Conservation (phyloP, 2,113 vertebrate species). For the Pteruthius melanotis region DNA sequence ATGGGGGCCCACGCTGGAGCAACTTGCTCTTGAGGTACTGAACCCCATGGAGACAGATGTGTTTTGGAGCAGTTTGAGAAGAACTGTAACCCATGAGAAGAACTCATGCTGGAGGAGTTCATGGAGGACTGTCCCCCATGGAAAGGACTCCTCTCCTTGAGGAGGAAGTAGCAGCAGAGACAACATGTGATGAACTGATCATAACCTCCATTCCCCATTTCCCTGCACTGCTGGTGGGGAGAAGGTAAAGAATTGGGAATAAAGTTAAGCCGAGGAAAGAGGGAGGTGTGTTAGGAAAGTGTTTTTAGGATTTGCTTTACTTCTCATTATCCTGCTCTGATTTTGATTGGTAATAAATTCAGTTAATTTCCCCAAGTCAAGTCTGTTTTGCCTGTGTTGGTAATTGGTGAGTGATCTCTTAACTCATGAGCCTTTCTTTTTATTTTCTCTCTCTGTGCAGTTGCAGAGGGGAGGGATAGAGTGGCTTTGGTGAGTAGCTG, state of each 20-base stretch:
- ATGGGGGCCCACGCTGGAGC: not conserved
- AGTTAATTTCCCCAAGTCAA: fast-evolving
- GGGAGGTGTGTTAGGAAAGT: not conserved
- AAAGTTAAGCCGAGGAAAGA: not conserved
- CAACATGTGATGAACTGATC: not conserved
- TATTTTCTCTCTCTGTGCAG: not conserved
- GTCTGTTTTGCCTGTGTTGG: not conserved
- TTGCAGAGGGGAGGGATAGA: not conserved
- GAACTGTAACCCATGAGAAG: not conserved
- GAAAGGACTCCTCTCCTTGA: not conserved
- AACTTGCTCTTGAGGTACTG: not conserved
- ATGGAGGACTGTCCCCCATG: not conserved
- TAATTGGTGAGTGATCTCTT: not conserved
- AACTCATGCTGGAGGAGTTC: not conserved
- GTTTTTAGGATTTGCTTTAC: not conserved
- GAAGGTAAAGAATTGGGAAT: not conserved
- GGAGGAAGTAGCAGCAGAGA: not conserved
- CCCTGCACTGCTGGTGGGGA: not conserved
- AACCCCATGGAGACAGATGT: not conserved
- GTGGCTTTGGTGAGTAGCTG: not conserved
- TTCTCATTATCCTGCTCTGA: not conserved
- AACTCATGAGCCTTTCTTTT: not conserved
- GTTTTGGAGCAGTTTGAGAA: not conserved
- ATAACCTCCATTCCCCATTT: not conserved
- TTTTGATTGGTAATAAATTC: not conserved